Evolutionary conservation across 1,140 invertebrate species (phyloP).

Genomic region (Acromyrmex heyeri): DNA sequence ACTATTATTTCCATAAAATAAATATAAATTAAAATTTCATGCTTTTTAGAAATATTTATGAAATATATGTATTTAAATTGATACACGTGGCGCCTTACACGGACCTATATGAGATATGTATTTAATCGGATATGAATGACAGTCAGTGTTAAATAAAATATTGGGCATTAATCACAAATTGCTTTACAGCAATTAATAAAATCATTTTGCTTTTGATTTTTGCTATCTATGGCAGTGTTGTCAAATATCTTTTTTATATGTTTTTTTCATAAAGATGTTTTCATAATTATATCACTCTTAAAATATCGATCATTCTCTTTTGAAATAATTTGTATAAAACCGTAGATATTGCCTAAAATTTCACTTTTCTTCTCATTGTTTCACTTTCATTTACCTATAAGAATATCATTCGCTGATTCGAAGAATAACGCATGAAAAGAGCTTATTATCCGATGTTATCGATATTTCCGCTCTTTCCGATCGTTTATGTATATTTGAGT

Average conservation of each 20-base stretch:
- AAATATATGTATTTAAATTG: too few relatives aligned
- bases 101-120: too few relatives aligned
- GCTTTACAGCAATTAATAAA: too few relatives aligned
- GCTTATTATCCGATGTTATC: constrained; percentile 12
- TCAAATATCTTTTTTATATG: background rate
- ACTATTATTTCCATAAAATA: too few relatives aligned
- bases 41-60: too few relatives aligned
- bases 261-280: background rate
- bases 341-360: background rate
- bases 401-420: background rate
- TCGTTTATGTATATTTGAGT: constrained; percentile 44
- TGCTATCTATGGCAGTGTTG: background rate
- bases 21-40: too few relatives aligned
- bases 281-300: background rate
- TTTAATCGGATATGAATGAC: too few relatives aligned
- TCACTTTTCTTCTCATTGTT: background rate
- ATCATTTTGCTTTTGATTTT: background rate
- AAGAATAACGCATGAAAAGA: constrained; percentile 18
- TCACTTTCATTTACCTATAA: background rate
- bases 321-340: background rate
- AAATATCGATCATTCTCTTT: background rate
- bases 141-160: too few relatives aligned
- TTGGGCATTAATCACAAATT: too few relatives aligned
- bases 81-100: too few relatives aligned
- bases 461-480: constrained; percentile 34